Base-by-base conservation (phyloP, 2,113 vertebrate species). In the Octodon degus region DNA sequence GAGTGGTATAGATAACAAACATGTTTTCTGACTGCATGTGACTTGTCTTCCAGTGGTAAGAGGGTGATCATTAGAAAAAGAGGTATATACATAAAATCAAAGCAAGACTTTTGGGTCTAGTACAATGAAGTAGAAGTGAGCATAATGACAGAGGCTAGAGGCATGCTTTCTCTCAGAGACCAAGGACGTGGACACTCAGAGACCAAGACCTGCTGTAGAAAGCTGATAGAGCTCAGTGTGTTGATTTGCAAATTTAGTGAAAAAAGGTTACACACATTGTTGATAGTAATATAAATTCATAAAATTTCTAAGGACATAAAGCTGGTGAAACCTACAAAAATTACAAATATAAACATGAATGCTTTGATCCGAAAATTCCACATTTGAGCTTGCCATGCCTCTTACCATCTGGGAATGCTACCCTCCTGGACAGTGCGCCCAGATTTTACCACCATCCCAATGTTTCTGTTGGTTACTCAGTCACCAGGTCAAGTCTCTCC, bases 301-400 rank as follows among this genome's bases (percentile, higher is more conserved):
- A 47, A 90, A 90, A 82, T 62, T 25, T 55, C 40, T 76, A 62
- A 86, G 47, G 27, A 62, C 14, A n/a, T 53, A 83, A 95, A 62
- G 17, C 67, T 86, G 32, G 6, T 43, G 58, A 13, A 85, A 89
- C 17, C 14, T 43, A 76, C 50, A 17, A 76, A 58, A 86, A 89
- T 92, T 72, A 58, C 30, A 93, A 95, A 80, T 91, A 79, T 1
- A 22, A 58, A 77, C 88, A 27, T 43, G 40, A 76, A 95, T 19
- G 47, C 22, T 84, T 86, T n/a, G 32, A 32, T 68, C 20, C 47
- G 81, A 53, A 40, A 65, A 50, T 86, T 89, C 55, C 89, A 74
- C 58, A 80, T 94, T 40, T 60, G 30, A 79, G 3, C 4, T 34
- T 58, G 10, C 11, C 17, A 11, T 37, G 5, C 2, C 40, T 8